Evolutionary conservation across 2,797 vertebrate species (phyloP).

Genomic region (Benthosema pterotum): DNA sequence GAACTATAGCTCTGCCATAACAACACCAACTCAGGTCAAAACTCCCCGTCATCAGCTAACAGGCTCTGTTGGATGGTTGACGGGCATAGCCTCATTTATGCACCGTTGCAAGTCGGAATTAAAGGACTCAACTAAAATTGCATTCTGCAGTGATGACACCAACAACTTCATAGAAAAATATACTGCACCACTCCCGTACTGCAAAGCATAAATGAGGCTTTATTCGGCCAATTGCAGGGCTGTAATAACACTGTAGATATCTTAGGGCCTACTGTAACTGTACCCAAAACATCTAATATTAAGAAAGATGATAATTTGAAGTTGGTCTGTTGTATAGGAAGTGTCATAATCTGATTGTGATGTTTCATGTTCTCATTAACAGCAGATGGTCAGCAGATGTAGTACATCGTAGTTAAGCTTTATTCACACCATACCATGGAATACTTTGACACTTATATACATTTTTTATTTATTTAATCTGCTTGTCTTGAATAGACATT

Average conservation of each 20-base stretch:
- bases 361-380: not conserved
- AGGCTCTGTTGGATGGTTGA: slow-evolving; percentile 38
- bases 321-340: no score
- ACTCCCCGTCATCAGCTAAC: slow-evolving; percentile 26
- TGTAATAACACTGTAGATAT: slow-evolving; percentile 5
- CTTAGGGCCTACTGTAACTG: slow-evolving; percentile 27
- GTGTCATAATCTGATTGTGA: no score
- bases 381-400: slow-evolving; percentile 30
- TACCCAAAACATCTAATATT: slow-evolving; percentile 1
- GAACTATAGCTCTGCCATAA: slow-evolving; percentile 63
- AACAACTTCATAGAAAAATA: slow-evolving; percentile 9
- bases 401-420: slow-evolving; percentile 15
- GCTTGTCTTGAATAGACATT: no score
- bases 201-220: no score
- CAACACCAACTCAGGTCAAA: slow-evolving; percentile 66
- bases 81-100: slow-evolving; percentile 19
- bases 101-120: no score
- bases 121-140: not conserved
- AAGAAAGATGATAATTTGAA: not conserved
- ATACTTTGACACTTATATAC: slow-evolving; percentile 4
- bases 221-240: not conserved
- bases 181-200: no score
- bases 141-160: slow-evolving; percentile 22
- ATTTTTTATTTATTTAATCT: no score
- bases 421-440: not conserved